Evolutionary conservation across 37 sponge, comb jelly and placozoan species (phyloP).

Genomic region (Petrosia ficiformis): DNA sequence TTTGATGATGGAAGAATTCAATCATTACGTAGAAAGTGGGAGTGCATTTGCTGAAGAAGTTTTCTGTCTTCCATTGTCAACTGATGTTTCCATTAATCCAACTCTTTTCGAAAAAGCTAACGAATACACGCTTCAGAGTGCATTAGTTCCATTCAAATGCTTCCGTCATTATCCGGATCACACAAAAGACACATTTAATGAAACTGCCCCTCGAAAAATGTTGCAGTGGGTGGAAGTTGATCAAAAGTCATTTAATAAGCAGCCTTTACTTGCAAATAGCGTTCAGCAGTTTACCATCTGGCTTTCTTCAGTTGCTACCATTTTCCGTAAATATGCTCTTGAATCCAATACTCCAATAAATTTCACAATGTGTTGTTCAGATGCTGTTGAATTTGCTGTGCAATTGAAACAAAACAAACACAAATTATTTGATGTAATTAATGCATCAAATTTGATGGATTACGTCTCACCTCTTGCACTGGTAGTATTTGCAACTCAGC

Average conservation of each 20-base stretch:
- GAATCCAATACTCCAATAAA: neutral
- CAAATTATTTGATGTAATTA: conserved; percentile 16
- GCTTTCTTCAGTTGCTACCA: conserved; percentile 4
- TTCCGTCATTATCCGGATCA: no score
- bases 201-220: neutral
- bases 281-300: conserved; percentile 57
- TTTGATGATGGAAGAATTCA: no score
- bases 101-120: conserved; percentile 34
- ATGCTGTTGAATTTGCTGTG: neutral
- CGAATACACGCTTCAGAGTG: conserved; percentile 16
- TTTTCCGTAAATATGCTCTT: neutral
- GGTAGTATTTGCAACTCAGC: conserved; percentile 15
- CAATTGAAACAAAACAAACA: neutral
- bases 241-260: conserved; percentile 1
- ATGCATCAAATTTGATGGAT: conserved; percentile 42
- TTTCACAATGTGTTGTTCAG: neutral
- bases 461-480: conserved; percentile 19
- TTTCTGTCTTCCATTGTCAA: neutral
- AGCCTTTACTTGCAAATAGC: conserved; percentile 39
- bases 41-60: conserved; percentile 25
- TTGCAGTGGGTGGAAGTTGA: neutral
- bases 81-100: neutral
- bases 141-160: conserved; percentile 3
- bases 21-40: conserved; percentile 1
- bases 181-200: conserved; percentile 7